Conservation (phyloP, 2,888 invertebrate species). For the Megamerina dolium region DNA sequence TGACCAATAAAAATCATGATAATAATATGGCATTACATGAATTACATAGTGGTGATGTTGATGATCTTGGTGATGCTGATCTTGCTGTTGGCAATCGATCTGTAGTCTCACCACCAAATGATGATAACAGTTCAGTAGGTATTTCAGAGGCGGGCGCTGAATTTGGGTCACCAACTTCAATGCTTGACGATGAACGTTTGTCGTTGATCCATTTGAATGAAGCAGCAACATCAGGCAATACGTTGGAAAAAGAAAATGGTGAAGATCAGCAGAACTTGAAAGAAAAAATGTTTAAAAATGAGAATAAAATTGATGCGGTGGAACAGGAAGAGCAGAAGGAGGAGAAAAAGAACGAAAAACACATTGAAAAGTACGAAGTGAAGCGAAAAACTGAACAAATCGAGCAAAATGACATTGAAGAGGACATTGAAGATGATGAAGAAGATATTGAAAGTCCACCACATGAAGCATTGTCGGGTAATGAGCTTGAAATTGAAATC, state of each 20-base stretch:
- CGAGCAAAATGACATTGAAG: slow-evolving; percentile 2
- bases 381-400: background rate
- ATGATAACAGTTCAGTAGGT: slow-evolving; percentile 30
- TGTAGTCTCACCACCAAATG: slow-evolving; percentile 23
- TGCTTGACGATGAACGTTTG: slow-evolving; percentile 31
- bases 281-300: background rate
- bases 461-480: slow-evolving; percentile 17
- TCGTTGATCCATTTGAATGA: slow-evolving; percentile 7
- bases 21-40: too few relatives aligned
- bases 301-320: background rate
- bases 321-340: background rate
- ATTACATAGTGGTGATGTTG: too few relatives aligned
- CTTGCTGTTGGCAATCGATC: background rate
- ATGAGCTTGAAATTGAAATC: slow-evolving; percentile 10
- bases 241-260: background rate
- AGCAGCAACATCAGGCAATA: background rate
- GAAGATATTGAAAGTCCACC: slow-evolving; percentile 21
- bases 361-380: background rate
- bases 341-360: background rate
- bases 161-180: slow-evolving; percentile 32
- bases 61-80: too few relatives aligned
- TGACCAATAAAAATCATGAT: background rate
- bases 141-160: slow-evolving; percentile 32
- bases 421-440: slow-evolving; percentile 8
- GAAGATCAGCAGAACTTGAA: background rate